Conservation (phyloP, 2,113 vertebrate species). For the Anser cygnoides region DNA sequence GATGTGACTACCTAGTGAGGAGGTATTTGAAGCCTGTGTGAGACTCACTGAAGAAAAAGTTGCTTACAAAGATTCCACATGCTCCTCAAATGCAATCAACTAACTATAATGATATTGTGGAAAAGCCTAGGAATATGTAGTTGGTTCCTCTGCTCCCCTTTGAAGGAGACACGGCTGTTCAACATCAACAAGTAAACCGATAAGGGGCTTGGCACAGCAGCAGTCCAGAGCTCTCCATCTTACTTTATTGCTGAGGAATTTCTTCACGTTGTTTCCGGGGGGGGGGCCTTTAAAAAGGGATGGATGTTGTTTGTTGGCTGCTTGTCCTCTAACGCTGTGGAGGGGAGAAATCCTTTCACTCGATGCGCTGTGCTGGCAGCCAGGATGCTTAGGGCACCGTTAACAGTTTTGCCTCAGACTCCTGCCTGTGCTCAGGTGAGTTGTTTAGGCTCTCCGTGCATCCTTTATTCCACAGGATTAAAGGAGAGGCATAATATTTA, state of each 20-base stretch:
- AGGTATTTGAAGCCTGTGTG: not conserved
- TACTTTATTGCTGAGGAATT: not conserved
- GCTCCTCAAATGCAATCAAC: not conserved
- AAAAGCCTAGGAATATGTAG: not conserved
- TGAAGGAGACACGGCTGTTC: not conserved
- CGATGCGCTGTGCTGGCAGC: no score
- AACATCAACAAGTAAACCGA: not conserved
- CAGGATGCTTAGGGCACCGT: fast-evolving
- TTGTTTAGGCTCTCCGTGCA: not conserved
- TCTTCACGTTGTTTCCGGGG: not conserved
- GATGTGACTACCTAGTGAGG: not conserved
- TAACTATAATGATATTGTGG: not conserved
- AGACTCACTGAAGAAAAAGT: not conserved
- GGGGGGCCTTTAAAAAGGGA: not conserved
- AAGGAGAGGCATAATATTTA: not conserved
- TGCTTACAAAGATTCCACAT: not conserved
- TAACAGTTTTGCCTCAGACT: not conserved
- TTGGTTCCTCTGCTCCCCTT: not conserved
- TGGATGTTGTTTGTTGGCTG: not conserved
- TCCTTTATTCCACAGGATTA: not conserved
- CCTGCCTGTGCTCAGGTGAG: not conserved
- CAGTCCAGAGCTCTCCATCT: not conserved
- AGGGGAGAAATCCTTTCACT: not conserved
- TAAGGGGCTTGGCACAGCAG: not conserved
- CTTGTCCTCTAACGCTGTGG: not conserved